Evolutionary conservation across 2,888 invertebrate genomes (phyloP), one percentile per base, ranked within the genome.

Genomic region (Andrena hattorfiana): DNA sequence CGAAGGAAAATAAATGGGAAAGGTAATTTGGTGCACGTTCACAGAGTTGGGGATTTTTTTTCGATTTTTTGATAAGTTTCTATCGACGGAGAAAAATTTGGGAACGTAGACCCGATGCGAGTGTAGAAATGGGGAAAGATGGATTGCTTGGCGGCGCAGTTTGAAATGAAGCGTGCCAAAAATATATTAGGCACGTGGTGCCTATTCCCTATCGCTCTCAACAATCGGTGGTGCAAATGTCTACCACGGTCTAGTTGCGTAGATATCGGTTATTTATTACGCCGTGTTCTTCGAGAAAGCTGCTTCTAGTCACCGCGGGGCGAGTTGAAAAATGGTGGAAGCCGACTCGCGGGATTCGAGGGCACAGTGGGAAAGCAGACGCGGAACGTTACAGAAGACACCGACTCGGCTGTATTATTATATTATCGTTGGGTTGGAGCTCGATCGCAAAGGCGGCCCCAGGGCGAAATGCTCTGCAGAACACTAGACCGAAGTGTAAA

Each of bases 111-210:
- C 35, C 26, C 4, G 73, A 23, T 30, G 56, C 28, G 59, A 60
- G 69, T 72, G 72, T 35, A 60, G 63, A 67, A 8, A 23, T 13
- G n/a, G 42, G n/a, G 23, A 26, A 48, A 76, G 75, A 84, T 70
- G 81, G 84, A 84, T 85, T 64, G 77, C 42, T 16, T 13, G 26
- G 20, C 26, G 28, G 26, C 56, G 2, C 13, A 13, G 64, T 69
- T 60, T 51, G 74, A 30, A 32, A 23, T 35, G 67, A 76, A 51
- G 48, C 67, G 80, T 77, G 85, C 85, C 83, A 83, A 81, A 83
- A 85, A 72, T 85, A 74, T 77, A 73, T 72, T 71, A n/a, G n/a
- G n/a, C n/a, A 59, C 70, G 16, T 64, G 42, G 6, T 48, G 32
- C 16, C 49, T 26, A 54, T 35, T 59, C 59, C 8, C n/a, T 56